Conservation (phyloP, 2,888 invertebrate species). For the Drosophila eohydei region DNA sequence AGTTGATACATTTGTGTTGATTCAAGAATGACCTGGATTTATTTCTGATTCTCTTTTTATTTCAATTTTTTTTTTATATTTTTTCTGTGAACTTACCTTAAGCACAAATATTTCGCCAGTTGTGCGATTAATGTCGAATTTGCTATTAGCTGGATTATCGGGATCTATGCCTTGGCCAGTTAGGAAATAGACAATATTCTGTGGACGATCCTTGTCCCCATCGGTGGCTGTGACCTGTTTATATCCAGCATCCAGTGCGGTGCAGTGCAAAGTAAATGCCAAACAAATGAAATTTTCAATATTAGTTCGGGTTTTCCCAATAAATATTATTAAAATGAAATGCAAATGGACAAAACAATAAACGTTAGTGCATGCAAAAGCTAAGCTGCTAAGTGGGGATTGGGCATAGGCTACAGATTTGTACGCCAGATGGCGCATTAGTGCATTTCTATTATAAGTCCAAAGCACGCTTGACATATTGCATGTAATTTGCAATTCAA, state of each 20-base stretch:
- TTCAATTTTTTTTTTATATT: background rate
- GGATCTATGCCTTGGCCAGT: slow-evolving; percentile 98
- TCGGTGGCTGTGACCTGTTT: slow-evolving; percentile 96
- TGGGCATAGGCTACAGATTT: background rate
- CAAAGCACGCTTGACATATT: background rate
- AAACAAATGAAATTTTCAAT: slow-evolving; percentile 9
- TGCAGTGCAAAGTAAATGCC: slow-evolving; percentile 21
- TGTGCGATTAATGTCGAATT: slow-evolving; percentile 98
- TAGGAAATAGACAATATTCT: slow-evolving; percentile 97
- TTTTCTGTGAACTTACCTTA: slow-evolving; percentile 89
- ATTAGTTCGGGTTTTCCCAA: slow-evolving; percentile 27
- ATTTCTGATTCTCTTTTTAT: slow-evolving; percentile 7
- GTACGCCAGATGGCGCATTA: slow-evolving; percentile 19
- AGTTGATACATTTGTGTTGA: slow-evolving; percentile 25
- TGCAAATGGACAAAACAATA: background rate
- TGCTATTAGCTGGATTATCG: slow-evolving; percentile 97
- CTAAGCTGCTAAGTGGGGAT: background rate
- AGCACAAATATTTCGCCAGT: slow-evolving; percentile 97
- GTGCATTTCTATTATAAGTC: slow-evolving; percentile 1
- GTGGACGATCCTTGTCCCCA: slow-evolving; percentile 97
- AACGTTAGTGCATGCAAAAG: slow-evolving; percentile 18
- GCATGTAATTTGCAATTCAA: background rate
- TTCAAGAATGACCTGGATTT: slow-evolving; percentile 16
- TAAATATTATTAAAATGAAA: background rate
- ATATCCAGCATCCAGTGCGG: slow-evolving; percentile 27